Percentiles rank a stretch among this genome's conserved stretches.
Conservation (phyloP, 2,797 vertebrate genomes). For the Mormyrops attenuatus region DNA sequence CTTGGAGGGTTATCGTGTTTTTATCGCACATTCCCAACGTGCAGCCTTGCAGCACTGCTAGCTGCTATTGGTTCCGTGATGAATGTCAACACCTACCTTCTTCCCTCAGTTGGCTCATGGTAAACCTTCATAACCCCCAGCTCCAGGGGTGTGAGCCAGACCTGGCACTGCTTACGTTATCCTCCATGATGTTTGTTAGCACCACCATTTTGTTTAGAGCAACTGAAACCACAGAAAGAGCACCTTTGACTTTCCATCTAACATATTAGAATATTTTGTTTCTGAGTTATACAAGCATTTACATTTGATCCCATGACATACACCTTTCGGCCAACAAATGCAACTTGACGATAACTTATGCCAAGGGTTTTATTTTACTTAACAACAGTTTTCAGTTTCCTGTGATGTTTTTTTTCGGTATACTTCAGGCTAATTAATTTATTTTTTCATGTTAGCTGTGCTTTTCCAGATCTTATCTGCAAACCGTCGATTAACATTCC, state of each 20-base stretch:
- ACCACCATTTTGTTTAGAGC: background rate
- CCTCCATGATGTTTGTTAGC: background rate
- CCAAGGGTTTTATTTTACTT: background rate
- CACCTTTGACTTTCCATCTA: background rate
- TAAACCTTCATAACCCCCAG: background rate
- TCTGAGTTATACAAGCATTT: background rate
- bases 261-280: background rate
- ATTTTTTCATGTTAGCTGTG: slow-evolving; percentile 11
- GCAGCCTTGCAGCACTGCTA: slow-evolving; percentile 30
- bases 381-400: background rate
- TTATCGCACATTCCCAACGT: slow-evolving; percentile 79
- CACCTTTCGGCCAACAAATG: background rate
- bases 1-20: slow-evolving; percentile 91
- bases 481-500: slow-evolving; percentile 32
- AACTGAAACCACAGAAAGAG: background rate
- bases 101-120: background rate
- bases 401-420: background rate
- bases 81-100: slow-evolving; percentile 5
- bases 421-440: slow-evolving; percentile 12
- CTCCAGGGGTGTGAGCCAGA: background rate
- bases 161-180: background rate
- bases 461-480: background rate
- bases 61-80: background rate
- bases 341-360: background rate
- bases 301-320: background rate